phyloP scores from a whole-genome alignment of 2,797 vertebrate genomes.

The Sebastiscus tertius region DNA sequence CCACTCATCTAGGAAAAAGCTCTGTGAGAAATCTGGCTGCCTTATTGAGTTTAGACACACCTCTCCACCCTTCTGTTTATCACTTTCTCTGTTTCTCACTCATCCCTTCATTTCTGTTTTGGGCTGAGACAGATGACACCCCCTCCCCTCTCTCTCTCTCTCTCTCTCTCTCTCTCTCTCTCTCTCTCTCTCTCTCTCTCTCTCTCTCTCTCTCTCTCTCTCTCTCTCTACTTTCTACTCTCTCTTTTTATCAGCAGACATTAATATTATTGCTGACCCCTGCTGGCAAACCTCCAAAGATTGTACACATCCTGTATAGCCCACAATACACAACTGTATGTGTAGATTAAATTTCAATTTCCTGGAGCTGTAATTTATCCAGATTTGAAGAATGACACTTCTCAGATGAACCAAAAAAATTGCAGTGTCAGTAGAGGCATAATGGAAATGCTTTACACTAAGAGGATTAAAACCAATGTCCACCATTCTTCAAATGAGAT shows the following conservation, averaged over 20 bases:
- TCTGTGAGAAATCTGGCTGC: neutral
- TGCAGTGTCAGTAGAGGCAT: neutral
- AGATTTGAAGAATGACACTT: neutral
- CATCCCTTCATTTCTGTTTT: neutral
- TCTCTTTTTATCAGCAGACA: conserved; percentile 1
- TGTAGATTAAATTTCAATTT: neutral
- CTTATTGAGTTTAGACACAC: neutral
- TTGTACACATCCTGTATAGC: neutral
- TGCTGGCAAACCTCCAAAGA: conserved; percentile 26
- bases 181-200: neutral
- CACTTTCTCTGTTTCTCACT: neutral
- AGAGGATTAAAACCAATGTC: neutral
- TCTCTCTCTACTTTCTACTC: neutral
- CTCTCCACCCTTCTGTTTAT: conserved; percentile 14
- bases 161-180: neutral
- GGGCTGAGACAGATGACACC: neutral
- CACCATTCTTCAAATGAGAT: neutral
- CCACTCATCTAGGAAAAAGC: neutral
- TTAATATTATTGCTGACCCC: conserved; percentile 30
- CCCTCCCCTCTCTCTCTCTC: neutral
- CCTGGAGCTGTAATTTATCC: neutral
- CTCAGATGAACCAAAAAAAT: neutral
- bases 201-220: neutral
- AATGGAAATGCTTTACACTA: neutral
- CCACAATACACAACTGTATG: neutral